Conservation (phyloP, 2,797 vertebrate genomes). For the Sebastolobus alascanus region DNA sequence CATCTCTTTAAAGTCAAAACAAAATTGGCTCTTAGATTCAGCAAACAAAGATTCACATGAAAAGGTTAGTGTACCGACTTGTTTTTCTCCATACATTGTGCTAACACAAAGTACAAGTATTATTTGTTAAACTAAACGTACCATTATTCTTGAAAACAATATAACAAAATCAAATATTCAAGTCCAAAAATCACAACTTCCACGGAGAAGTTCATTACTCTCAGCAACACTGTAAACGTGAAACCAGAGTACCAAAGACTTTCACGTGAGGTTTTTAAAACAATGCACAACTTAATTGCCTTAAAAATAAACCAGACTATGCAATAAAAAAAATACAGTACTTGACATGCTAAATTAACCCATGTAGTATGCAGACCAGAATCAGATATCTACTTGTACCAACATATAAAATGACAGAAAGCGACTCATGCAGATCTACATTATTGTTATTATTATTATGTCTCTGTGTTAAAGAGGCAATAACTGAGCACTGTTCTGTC, state of each 20-base stretch:
- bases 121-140: constrained; percentile 4
- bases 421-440: constrained; percentile 23
- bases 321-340: constrained; percentile 24
- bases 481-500: constrained; percentile 2
- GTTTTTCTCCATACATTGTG: neutral
- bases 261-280: neutral
- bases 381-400: constrained; percentile 12
- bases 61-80: neutral
- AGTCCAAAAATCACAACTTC: constrained; percentile 14
- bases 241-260: constrained; percentile 1
- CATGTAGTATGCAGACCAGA: neutral
- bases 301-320: constrained; percentile 5
- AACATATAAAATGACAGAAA: constrained; percentile 12
- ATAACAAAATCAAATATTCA: constrained; percentile 11
- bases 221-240: constrained; percentile 19
- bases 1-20: neutral
- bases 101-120: constrained; percentile 4
- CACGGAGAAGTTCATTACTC: neutral
- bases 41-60: constrained; percentile 19
- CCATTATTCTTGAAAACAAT: neutral
- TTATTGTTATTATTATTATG: neutral
- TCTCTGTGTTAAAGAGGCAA: neutral
- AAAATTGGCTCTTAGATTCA: neutral
- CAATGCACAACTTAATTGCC: neutral
- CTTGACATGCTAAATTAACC: constrained; percentile 2